Evolutionary conservation across 2,113 vertebrate species (phyloP).

Genomic region (Choloepus hoffmanni): DNA sequence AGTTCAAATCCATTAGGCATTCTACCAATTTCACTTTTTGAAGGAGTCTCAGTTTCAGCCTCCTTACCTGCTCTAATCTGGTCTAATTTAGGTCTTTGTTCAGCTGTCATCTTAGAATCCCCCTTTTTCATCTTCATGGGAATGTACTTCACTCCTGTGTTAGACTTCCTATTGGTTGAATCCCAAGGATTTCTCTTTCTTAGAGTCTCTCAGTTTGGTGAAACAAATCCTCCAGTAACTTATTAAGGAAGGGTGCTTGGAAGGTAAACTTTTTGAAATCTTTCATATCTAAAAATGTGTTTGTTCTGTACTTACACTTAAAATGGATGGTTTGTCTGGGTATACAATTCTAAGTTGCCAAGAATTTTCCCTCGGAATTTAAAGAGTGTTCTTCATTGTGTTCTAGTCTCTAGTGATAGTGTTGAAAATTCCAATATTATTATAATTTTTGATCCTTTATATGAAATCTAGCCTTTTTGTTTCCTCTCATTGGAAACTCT

Average conservation of each 20-base stretch:
- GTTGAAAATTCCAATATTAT: too few relatives aligned
- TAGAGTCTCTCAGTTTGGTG: accelerated
- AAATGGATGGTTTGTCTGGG: neutral
- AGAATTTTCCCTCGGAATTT: neutral
- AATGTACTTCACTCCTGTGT: accelerated
- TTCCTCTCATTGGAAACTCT: neutral
- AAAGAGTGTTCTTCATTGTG: neutral
- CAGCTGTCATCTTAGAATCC: neutral
- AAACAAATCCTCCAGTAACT: neutral
- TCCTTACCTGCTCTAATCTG: neutral
- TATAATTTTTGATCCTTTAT: neutral
- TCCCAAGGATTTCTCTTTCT: neutral
- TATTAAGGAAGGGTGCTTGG: neutral
- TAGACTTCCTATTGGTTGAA: too few relatives aligned
- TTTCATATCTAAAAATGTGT: neutral
- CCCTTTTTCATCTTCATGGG: accelerated
- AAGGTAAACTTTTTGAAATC: neutral
- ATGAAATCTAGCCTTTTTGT: neutral
- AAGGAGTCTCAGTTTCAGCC: too few relatives aligned
- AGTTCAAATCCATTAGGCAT: neutral
- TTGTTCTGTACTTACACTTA: neutral
- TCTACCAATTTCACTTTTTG: neutral
- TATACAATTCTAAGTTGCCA: neutral
- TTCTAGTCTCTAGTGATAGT: neutral
- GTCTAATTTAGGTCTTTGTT: neutral